A percentile compares a stretch with the other conserved stretches of the same genome.
These are phyloP conservation scores for Micropterix aruncella DNA, from an alignment of 2,888 invertebrate species.

Conservation along the genomic window DNA sequence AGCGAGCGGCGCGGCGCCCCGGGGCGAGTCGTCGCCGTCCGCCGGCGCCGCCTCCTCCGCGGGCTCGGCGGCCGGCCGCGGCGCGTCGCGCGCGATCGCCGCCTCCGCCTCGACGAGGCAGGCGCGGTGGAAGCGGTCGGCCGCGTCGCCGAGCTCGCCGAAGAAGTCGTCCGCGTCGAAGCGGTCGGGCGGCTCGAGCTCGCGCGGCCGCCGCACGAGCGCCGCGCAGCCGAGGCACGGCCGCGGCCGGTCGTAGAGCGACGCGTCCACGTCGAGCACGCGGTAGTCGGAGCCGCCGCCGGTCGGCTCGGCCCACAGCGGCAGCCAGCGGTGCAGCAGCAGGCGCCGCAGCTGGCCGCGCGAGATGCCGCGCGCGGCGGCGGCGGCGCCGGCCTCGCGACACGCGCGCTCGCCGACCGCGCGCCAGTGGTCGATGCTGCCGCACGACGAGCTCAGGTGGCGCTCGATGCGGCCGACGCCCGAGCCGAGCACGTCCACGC, in stretches of 20 bases:
- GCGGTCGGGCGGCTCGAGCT: not conserved
- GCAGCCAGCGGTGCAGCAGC: constrained; percentile 50
- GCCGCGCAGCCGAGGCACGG: not conserved
- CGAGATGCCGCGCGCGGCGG: constrained; percentile 32
- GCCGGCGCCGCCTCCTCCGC: not conserved
- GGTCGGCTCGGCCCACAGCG: constrained; percentile 42
- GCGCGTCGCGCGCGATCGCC: not conserved
- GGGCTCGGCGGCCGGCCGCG: not conserved
- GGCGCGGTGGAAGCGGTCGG: not conserved
- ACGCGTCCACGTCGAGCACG: constrained; percentile 32
- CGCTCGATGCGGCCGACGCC: constrained; percentile 42
- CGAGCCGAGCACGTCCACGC: constrained; percentile 39
- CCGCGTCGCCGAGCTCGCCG: not conserved
- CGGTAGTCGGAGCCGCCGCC: constrained; percentile 38
- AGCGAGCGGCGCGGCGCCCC: not conserved
- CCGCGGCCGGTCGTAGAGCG: constrained; percentile 9
- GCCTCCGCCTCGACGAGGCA: not conserved
- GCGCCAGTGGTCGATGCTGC: constrained; percentile 36
- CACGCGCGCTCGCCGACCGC: constrained; percentile 18
- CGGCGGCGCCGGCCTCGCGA: constrained; percentile 15
- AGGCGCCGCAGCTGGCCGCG: constrained; percentile 51
- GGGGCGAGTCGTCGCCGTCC: not conserved
- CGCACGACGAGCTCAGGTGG: constrained; percentile 51
- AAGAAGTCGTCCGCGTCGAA: not conserved
- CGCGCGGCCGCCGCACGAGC: no score